These are phyloP conservation scores for Crepidodera aurea DNA, from an alignment of 2,888 invertebrate genomes.

Conservation along the genomic window DNA sequence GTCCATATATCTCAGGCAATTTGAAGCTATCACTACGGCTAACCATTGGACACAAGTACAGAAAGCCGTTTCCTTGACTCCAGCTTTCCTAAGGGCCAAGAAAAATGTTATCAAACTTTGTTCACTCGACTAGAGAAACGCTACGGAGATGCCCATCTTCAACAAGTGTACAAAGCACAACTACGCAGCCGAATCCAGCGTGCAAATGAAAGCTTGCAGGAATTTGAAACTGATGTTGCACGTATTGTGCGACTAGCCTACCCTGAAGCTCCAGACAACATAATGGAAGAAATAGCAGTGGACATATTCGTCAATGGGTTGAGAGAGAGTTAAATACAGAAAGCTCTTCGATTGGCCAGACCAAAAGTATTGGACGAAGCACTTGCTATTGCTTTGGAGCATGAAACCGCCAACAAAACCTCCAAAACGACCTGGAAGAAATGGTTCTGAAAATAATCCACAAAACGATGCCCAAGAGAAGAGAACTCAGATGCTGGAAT, in stretches of 20 bases:
- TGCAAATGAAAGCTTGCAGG: neutral
- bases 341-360: neutral
- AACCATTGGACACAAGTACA: neutral
- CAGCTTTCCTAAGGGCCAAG: slow-evolving; percentile 5
- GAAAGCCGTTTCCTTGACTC: neutral
- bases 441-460: neutral
- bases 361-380: neutral
- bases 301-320: neutral
- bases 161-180: slow-evolving; percentile 2
- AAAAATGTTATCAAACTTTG: slow-evolving; percentile 15
- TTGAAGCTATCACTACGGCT: neutral
- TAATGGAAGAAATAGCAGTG: neutral
- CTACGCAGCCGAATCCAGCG: neutral
- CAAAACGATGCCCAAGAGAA: neutral
- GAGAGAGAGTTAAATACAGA: neutral
- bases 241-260: neutral
- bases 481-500: neutral
- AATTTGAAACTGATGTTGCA: neutral
- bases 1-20: no score
- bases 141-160: slow-evolving; percentile 6
- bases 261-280: neutral
- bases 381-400: neutral
- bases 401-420: neutral
- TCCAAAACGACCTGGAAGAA: neutral
- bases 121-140: slow-evolving; percentile 1